phyloP scores from a whole-genome alignment of 2,888 invertebrate species.

The Girardia tigrina region DNA sequence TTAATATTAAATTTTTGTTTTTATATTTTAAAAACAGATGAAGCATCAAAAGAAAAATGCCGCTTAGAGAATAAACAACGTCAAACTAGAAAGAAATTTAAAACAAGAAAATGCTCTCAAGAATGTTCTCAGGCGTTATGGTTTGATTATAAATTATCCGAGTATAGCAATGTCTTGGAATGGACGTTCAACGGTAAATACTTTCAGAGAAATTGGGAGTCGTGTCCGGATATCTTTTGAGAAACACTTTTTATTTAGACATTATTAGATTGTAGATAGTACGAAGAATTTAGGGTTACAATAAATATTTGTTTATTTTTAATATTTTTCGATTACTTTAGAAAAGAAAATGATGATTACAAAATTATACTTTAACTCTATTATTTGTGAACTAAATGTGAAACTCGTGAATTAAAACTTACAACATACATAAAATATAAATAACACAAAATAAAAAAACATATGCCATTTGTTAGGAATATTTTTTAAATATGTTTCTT shows the following conservation, averaged over 20 bases:
- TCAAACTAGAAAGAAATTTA: conserved; percentile 6
- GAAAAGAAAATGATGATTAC: no score
- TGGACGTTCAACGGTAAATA: conserved; percentile 19
- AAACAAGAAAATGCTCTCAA: conserved; percentile 5
- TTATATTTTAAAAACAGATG: no score
- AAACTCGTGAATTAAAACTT: no score
- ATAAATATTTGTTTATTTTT: neutral
- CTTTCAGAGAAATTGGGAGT: conserved; percentile 8
- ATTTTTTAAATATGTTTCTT: no score
- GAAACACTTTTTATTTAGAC: neutral
- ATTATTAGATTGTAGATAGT: neutral
- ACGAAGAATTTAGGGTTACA: neutral
- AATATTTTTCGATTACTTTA: no score
- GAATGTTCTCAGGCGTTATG: conserved; percentile 10
- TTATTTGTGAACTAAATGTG: no score
- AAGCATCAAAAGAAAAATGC: neutral
- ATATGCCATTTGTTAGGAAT: no score
- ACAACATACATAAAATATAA: no score
- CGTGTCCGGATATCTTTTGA: neutral
- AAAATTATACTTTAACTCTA: no score
- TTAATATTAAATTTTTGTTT: neutral
- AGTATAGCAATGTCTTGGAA: neutral
- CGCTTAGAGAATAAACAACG: conserved; percentile 12
- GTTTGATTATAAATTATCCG: neutral
- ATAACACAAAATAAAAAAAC: no score